phyloP scores from a whole-genome alignment of 2,797 vertebrate genomes.

The Sebastes cheni region DNA sequence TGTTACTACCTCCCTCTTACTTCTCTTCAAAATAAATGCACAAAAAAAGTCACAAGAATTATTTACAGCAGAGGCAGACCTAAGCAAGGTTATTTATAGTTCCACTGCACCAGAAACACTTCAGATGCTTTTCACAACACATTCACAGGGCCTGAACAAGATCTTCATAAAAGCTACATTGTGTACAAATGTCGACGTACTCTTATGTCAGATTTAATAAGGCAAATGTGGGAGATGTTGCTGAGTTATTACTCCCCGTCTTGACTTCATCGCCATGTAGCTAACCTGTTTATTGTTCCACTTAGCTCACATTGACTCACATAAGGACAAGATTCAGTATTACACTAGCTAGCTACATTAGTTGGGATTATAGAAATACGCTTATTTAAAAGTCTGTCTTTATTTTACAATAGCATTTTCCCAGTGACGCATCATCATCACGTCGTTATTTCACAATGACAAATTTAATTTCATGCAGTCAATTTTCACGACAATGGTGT shows the following conservation, averaged over 20 bases:
- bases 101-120: conserved; percentile 62
- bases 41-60: conserved; percentile 64
- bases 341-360: conserved; percentile 1
- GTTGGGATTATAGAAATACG: background rate
- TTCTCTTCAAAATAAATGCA: conserved; percentile 64
- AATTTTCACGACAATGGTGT: background rate
- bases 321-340: background rate
- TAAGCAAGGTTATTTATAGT: conserved; percentile 68
- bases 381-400: background rate
- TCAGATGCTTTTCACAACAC: conserved; percentile 65
- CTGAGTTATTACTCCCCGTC: background rate
- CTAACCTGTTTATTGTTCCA: background rate
- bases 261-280: background rate
- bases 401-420: background rate
- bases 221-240: conserved; percentile 15
- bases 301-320: background rate
- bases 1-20: conserved; percentile 75
- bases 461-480: background rate
- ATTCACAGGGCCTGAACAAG: conserved; percentile 63
- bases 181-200: conserved; percentile 14
- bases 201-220: conserved; percentile 20
- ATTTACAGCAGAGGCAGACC: conserved; percentile 79
- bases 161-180: conserved; percentile 46
- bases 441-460: background rate
- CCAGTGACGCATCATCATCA: background rate